Base-by-base conservation (phyloP, 2,113 vertebrate genomes). In the Hassar affinis region DNA sequence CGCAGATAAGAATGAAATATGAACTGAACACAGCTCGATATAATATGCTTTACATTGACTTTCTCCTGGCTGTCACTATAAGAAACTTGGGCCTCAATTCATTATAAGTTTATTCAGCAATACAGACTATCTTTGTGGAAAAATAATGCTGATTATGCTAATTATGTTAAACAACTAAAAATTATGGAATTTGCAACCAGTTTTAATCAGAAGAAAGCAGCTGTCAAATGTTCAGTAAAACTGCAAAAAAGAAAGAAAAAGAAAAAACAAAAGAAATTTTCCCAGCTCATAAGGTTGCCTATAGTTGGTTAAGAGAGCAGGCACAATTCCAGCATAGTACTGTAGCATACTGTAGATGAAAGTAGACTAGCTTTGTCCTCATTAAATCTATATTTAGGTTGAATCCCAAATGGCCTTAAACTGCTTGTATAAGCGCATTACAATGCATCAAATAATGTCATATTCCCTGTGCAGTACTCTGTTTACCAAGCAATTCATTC, bases 351-450 rank as follows among this genome's bases (percentile, higher is more conserved):
- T 78, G 22, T 18, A 78, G 76, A 20, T 10, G 42, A 78, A 42
- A 42, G 11, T 59, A 61, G 56, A 5, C 56, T 45, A 59, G 77
- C 33, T 61, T 45, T 78, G 54, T 78, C 56, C 77, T 78, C 35
- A 18, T 61, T 61, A 61, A 59, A 78, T 42, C 77, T 61, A 78
- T 78, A 61, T 78, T 61, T 45, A 78, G 38, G 38, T 14, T 33
- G 30, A 54, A 35, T 54, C 35, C 56, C 22, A 45, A 78, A 78
- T 14, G 74, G 77, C 3, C 6, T 27, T 27, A 49, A 49, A 47
- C 12, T 61, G 33, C 38, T 45, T 61, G 35, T 78, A 61, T 61
- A 61, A 78, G 77, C 17, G 77, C 25, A 61, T 45, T 78, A 59
- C 12, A 18, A 45, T 61, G 56, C 54, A 61, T 61, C 54, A 78